Conservation (phyloP, 2,888 invertebrate species). For the Cantharis flavilabris region DNA sequence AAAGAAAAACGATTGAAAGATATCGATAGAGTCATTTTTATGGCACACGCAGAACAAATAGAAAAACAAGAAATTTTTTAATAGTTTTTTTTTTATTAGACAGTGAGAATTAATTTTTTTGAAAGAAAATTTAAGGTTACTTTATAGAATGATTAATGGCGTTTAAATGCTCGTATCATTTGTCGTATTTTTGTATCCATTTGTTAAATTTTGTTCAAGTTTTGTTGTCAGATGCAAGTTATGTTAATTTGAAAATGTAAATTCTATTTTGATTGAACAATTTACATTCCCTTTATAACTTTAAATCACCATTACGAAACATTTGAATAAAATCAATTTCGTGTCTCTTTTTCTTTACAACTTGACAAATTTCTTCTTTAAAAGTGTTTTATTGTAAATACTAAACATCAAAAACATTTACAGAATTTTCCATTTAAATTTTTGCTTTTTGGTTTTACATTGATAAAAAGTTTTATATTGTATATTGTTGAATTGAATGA, state of each 20-base stretch:
- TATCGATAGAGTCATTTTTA: too few species aligned
- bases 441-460: neutral
- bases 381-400: slow-evolving; percentile 20
- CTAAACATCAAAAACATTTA: slow-evolving; percentile 22
- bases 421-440: neutral
- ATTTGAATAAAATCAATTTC: slow-evolving; percentile 30
- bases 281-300: slow-evolving; percentile 13
- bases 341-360: slow-evolving; percentile 10
- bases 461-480: neutral
- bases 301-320: slow-evolving; percentile 8
- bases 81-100: neutral
- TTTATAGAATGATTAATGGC: slow-evolving; percentile 33
- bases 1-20: neutral
- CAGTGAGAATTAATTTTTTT: neutral
- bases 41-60: neutral
- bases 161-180: slow-evolving; percentile 34
- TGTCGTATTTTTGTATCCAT: slow-evolving; percentile 36
- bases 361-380: slow-evolving; percentile 13
- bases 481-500: slow-evolving; percentile 16
- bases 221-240: slow-evolving; percentile 31
- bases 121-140: neutral
- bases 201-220: slow-evolving; percentile 27
- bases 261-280: slow-evolving; percentile 21
- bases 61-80: neutral
- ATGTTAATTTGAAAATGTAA: slow-evolving; percentile 36